Conservation (phyloP, 1,140 invertebrate genomes). For the Camponotus vicinus region DNA sequence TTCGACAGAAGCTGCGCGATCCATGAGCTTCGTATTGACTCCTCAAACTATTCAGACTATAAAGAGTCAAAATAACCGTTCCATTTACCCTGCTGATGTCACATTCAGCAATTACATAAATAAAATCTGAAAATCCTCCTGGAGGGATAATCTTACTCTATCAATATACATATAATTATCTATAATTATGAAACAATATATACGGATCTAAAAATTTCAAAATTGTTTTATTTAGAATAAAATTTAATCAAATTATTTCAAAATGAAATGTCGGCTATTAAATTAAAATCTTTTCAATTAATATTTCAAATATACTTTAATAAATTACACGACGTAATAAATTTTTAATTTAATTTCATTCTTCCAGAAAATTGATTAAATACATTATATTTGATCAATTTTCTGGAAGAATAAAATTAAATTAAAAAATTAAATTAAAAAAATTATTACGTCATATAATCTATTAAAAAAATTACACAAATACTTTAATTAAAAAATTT, state of each 20-base stretch:
- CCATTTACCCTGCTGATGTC: constrained; percentile 48
- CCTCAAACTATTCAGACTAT: constrained; percentile 50
- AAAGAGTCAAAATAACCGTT: constrained; percentile 50
- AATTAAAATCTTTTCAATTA: background rate
- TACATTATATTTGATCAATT: background rate
- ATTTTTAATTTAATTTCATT: too few species aligned
- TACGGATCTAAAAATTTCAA: background rate
- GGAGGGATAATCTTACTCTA: background rate
- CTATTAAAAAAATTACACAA: background rate
- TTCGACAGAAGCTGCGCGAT: background rate
- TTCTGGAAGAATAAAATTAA: background rate
- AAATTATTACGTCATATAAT: background rate
- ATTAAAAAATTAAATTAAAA: background rate
- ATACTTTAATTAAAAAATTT: too few species aligned
- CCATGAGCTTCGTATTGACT: constrained; percentile 4
- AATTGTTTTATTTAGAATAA: background rate
- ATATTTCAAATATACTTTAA: background rate
- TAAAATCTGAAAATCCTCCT: background rate
- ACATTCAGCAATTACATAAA: background rate
- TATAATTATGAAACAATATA: background rate
- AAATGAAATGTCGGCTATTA: background rate
- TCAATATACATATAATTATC: background rate
- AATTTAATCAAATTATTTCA: background rate
- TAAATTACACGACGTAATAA: too few species aligned
- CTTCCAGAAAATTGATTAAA: background rate